Evolutionary conservation across 2,797 vertebrate genomes (phyloP), one percentile per base, ranked within the genome.

Genomic region (Enteromius unitaeniatus): DNA sequence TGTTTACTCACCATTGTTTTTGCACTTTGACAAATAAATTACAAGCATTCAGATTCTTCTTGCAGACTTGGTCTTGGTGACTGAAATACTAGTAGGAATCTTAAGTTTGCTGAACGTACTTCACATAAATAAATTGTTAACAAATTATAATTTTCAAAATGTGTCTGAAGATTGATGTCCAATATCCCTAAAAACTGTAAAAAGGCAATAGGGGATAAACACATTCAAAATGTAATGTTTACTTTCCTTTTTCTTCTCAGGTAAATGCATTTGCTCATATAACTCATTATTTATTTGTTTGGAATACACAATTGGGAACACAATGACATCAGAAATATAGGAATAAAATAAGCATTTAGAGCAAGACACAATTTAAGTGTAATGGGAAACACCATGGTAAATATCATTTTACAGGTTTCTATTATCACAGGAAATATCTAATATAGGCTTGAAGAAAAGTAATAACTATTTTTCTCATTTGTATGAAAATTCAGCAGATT

Each of bases 11-110:
- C 68, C 58, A 62, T 26, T 89, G 81, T 87, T 55, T 31, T 74
- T 55, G 5, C 72, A 15, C 84, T 91, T 88, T 91, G 91, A 91
- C 89, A 90, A 86, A 88, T 92, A 89, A 90, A 92, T 91, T 40
- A 90, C 86, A 88, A 76, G 81, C 84, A 87, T 78, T 37, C 40
- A 87, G 82, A 88, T 81, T 81, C 68, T 87, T 89, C 89, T 42
- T 84, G 67, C 13, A 60, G 19, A 23, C 42, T 53, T 5, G 13
- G 45, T 26, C 58, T 60, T 40, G 47, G 26, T 51, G 70, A 73
- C 70, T 73, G 49, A 55, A 51, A 74, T 55, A n/a, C 72, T 31
- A 55, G 23, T 37, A 75, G 45, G 45, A 51, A 13, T 73, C 9
- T 51, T 31, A 31, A 6, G 4, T 28, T 21, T 13, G 19, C 28